Evolutionary conservation across 92 coral and sea anemone species (phyloP).

Genomic region (Actinostola sp.): DNA sequence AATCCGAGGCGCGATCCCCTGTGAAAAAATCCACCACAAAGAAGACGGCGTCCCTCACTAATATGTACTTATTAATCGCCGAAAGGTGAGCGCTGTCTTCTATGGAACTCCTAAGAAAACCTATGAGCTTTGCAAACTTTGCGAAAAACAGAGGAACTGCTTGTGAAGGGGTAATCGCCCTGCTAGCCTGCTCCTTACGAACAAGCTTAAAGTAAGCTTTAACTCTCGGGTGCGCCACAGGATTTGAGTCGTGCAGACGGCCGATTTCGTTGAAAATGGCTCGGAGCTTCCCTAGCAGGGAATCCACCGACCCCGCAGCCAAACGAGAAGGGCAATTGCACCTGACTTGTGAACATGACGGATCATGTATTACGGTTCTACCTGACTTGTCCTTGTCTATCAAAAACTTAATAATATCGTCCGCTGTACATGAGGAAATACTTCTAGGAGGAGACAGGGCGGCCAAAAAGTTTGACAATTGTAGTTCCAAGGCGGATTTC

Average conservation of each 20-base stretch:
- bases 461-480: constrained; percentile 28
- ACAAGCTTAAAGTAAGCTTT: constrained; percentile 23
- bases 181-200: constrained; percentile 42
- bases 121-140: constrained; percentile 26
- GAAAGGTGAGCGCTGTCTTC: constrained; percentile 15
- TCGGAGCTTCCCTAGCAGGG: constrained; percentile 37
- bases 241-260: constrained; percentile 14
- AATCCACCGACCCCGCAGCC: constrained; percentile 35
- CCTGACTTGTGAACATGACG: constrained; percentile 2
- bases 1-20: constrained; percentile 39
- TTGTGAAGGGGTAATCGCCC: constrained; percentile 28
- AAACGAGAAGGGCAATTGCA: constrained; percentile 25
- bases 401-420: constrained; percentile 54
- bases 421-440: constrained; percentile 43
- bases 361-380: constrained; percentile 21
- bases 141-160: constrained; percentile 39
- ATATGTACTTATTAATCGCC: constrained; percentile 21
- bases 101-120: constrained; percentile 24
- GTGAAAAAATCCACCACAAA: constrained; percentile 41
- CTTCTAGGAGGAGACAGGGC: constrained; percentile 14
- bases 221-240: constrained; percentile 13
- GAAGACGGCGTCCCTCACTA: constrained; percentile 20
- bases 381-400: constrained; percentile 41
- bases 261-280: constrained; percentile 39
- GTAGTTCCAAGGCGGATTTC: constrained; percentile 43